A percentile compares a stretch with the other conserved stretches of the same genome.
Conservation (phyloP, 2,888 invertebrate genomes). For the Tridacna gigas region DNA sequence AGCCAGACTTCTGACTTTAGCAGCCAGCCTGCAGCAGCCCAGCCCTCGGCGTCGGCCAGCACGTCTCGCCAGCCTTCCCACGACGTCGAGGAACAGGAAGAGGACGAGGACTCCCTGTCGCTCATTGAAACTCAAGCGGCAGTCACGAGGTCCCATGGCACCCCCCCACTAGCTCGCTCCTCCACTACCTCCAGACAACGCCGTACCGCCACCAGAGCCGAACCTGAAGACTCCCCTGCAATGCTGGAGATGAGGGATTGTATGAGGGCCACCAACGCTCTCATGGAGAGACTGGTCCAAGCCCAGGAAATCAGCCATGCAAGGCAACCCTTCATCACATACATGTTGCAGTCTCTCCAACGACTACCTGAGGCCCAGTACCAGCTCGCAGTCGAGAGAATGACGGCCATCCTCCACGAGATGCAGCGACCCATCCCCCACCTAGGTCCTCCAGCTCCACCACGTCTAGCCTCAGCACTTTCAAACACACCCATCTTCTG, state of each 20-base stretch:
- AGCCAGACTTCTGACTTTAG: slow-evolving; percentile 8
- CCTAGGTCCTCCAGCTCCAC: slow-evolving; percentile 4
- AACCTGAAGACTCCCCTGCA: slow-evolving; percentile 37
- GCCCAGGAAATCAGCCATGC: too few species aligned
- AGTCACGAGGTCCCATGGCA: slow-evolving; percentile 10
- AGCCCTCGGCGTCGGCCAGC: slow-evolving; percentile 26
- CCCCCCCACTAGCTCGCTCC: slow-evolving; percentile 31
- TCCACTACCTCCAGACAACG: slow-evolving; percentile 46
- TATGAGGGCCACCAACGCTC: slow-evolving; percentile 40
- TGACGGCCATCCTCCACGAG: slow-evolving; percentile 39
- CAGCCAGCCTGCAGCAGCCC: slow-evolving; percentile 7
- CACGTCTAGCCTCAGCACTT: slow-evolving; percentile 14
- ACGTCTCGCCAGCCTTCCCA: slow-evolving; percentile 34
- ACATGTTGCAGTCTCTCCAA: slow-evolving; percentile 44
- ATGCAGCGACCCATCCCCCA: slow-evolving; percentile 34
- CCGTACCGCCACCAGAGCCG: slow-evolving; percentile 39
- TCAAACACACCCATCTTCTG: slow-evolving; percentile 13
- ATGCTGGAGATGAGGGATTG: slow-evolving; percentile 39
- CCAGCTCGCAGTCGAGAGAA: slow-evolving; percentile 32
- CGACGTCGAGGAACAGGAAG: slow-evolving; percentile 39
- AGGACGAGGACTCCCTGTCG: slow-evolving; percentile 40
- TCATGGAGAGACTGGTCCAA: slow-evolving; percentile 37
- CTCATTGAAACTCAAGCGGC: slow-evolving; percentile 39
- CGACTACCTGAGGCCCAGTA: slow-evolving; percentile 38
- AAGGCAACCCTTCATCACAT: slow-evolving; percentile 28